phyloP scores from a whole-genome alignment of 2,113 vertebrate genomes.

The Cheirogaleus medius region DNA sequence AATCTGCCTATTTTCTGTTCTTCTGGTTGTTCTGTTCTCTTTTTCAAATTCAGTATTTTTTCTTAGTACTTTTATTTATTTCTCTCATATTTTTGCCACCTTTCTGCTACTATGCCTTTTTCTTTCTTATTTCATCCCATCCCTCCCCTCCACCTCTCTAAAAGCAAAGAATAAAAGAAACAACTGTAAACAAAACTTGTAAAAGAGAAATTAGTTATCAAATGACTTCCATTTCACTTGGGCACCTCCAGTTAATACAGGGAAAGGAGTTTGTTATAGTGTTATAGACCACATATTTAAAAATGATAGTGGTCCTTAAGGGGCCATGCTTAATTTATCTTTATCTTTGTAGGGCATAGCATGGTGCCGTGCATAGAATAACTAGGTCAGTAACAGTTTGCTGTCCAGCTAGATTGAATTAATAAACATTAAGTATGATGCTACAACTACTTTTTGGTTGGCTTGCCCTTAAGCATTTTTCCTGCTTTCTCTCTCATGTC shows the following conservation, averaged over 20 bases:
- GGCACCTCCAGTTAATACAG: neutral
- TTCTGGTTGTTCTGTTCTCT: neutral
- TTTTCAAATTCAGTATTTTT: neutral
- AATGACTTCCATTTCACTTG: neutral
- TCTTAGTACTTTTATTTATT: neutral
- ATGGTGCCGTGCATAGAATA: neutral
- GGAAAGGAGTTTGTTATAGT: neutral
- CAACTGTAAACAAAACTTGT: neutral
- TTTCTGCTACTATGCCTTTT: neutral
- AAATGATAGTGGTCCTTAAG: neutral
- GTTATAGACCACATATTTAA: neutral
- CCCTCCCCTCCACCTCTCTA: neutral
- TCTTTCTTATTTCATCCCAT: neutral
- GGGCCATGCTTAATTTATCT: neutral
- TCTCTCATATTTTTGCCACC: neutral
- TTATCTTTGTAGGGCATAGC: accelerated
- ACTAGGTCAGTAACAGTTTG: neutral
- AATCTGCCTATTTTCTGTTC: neutral
- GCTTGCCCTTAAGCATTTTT: neutral
- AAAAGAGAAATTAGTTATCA: neutral
- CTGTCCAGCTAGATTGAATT: neutral
- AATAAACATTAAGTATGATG: neutral
- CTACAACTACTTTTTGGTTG: neutral
- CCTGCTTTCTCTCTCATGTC: neutral
- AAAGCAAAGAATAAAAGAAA: neutral